A percentile compares a stretch with the other conserved stretches of the same genome.
Evolutionary conservation across 2,888 invertebrate genomes (phyloP).

Genomic region (Drosophila hamatofila): DNA sequence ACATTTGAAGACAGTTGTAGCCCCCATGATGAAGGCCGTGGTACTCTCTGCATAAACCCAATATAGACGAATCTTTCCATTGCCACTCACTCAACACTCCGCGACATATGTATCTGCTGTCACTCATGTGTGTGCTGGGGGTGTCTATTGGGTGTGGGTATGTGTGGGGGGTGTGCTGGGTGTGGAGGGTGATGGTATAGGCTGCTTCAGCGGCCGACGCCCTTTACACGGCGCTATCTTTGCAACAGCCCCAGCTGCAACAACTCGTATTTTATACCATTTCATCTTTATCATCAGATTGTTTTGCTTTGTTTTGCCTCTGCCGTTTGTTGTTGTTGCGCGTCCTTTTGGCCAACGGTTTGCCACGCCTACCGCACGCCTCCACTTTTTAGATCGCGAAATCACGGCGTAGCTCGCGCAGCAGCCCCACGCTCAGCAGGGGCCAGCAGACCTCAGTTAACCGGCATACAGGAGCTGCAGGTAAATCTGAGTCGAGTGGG

Average conservation of each 20-base stretch:
- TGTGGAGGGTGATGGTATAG: conserved; percentile 10
- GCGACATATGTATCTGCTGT: conserved; percentile 57
- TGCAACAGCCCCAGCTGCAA: conserved; percentile 31
- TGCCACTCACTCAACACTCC: conserved; percentile 56
- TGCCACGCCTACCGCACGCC: conserved; percentile 16
- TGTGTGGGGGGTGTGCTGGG: conserved; percentile 6
- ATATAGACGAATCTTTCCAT: conserved; percentile 48
- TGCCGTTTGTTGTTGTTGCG: conserved; percentile 19
- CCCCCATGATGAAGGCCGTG: conserved; percentile 13
- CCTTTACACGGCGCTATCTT: conserved; percentile 32
- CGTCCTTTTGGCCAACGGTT: conserved; percentile 49
- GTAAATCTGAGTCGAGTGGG: conserved; percentile 4
- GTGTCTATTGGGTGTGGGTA: conserved; percentile 1
- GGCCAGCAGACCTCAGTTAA: not conserved
- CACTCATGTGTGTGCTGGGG: conserved; percentile 38
- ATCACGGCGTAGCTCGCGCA: conserved; percentile 65
- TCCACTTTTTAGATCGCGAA: conserved; percentile 55
- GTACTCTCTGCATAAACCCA: conserved; percentile 28
- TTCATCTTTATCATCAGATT: conserved; percentile 70
- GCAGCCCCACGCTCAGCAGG: conserved; percentile 8
- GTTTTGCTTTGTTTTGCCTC: conserved; percentile 47
- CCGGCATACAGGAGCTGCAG: conserved; percentile 10
- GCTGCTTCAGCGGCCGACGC: conserved; percentile 41
- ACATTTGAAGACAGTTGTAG: conserved; percentile 43
- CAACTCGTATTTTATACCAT: conserved; percentile 60